Conservation (phyloP, 2,888 invertebrate genomes). For the Cheilosia impressa region DNA sequence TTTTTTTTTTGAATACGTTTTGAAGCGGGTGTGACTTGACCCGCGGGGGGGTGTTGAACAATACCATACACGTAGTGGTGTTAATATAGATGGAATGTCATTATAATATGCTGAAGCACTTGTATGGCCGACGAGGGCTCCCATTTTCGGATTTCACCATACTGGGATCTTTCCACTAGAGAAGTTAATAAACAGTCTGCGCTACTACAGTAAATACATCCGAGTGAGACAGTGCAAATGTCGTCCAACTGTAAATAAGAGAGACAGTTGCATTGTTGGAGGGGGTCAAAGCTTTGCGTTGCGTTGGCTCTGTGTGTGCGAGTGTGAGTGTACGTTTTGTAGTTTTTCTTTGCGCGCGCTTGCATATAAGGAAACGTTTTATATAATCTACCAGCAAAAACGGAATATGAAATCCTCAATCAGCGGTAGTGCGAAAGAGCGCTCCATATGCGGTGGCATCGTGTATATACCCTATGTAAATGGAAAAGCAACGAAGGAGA, state of each 20-base stretch:
- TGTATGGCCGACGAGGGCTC: constrained; percentile 54
- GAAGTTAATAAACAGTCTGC: constrained; percentile 68
- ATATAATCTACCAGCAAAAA: constrained; percentile 31
- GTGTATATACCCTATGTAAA: constrained; percentile 50
- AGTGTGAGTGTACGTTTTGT: constrained; percentile 37
- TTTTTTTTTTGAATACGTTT: constrained; percentile 9
- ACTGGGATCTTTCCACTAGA: constrained; percentile 25
- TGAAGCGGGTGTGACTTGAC: constrained; percentile 64
- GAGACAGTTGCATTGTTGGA: constrained; percentile 46
- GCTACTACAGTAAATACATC: constrained; percentile 54
- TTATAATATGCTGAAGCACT: constrained; percentile 47
- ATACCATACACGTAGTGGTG: constrained; percentile 32
- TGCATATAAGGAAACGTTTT: constrained; percentile 73
- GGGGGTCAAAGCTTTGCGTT: constrained; percentile 39
- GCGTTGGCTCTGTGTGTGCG: constrained; percentile 13
- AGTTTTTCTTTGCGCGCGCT: constrained; percentile 73
- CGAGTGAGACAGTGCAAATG: constrained; percentile 51
- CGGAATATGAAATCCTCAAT: constrained; percentile 40
- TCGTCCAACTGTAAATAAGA: background rate
- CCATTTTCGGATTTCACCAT: constrained; percentile 69
- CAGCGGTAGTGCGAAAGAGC: constrained; percentile 59
- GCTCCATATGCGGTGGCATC: constrained; percentile 20
- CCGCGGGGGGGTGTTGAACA: constrained; percentile 39
- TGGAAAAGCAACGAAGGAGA: constrained; percentile 59
- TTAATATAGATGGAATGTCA: constrained; percentile 53